These are phyloP conservation scores for Notothenia coriiceps DNA, from an alignment of 2,113 vertebrate genomes.

Conservation along the genomic window DNA sequence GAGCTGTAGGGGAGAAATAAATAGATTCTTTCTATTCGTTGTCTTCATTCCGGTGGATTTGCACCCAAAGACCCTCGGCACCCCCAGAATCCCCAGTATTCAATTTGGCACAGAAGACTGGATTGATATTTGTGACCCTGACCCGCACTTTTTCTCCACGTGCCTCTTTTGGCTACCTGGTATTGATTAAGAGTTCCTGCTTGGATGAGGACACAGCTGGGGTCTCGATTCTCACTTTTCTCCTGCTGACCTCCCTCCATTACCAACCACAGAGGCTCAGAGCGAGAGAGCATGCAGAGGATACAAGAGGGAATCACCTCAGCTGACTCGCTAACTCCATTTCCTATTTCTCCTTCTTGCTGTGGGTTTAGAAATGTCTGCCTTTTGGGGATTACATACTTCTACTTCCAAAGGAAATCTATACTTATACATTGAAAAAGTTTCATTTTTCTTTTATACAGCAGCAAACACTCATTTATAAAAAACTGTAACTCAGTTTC, in stretches of 20 bases:
- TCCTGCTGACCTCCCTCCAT: conserved; percentile 45
- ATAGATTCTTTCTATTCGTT: conserved; percentile 25
- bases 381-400: not conserved
- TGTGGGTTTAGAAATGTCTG: conserved; percentile 1
- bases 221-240: conserved; percentile 55
- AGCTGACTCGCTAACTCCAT: not conserved
- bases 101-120: conserved; percentile 54
- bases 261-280: conserved; percentile 11
- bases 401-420: too few relatives aligned
- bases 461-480: not conserved
- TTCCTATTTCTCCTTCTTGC: not conserved
- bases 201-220: conserved; percentile 66
- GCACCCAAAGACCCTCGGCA: conserved; percentile 30
- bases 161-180: conserved; percentile 41
- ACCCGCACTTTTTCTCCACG: conserved; percentile 32
- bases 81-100: conserved; percentile 38
- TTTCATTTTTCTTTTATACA: not conserved
- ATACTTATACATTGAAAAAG: not conserved
- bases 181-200: conserved; percentile 67
- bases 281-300: not conserved
- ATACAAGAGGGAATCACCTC: not conserved
- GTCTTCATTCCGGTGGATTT: conserved; percentile 27
- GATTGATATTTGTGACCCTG: conserved; percentile 62
- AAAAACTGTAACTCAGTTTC: not conserved
- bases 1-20: not conserved